Evolutionary conservation across 2,888 invertebrate genomes (phyloP), one percentile per base, ranked within the genome.

Genomic region (Corbicula japonica): DNA sequence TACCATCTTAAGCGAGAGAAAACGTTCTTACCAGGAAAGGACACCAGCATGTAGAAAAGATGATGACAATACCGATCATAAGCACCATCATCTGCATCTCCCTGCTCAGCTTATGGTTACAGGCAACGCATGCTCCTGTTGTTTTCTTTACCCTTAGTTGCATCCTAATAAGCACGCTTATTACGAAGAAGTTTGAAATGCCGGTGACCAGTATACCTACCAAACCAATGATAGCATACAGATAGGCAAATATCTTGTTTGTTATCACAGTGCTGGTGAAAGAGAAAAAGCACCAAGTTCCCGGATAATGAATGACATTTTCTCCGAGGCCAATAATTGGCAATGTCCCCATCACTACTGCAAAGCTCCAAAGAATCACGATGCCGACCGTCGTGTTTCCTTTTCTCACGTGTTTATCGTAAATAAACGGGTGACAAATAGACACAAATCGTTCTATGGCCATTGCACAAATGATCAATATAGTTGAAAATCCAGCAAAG

Each of bases 271-370:
- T 50, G 58, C 92, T 89, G 74, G 92, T 90, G 34, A 90, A 90
- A 71, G 92, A 89, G 52, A 93, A 89, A 84, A 93, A 93, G 81
- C 93, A 93, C 93, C 93, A 93, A 5, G 92, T 91, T 3, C 91
- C 88, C 0, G 93, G 93, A 80, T 87, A 93, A 73, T 93, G 93
- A 2, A 85, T 83, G 18, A 90, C 90, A 71, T 91, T 92, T 61
- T 88, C 87, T 3, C 93, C 93, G n/a, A 93, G 84, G 1, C 92
- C 92, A 18, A 92, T 81, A 28, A 93, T 76, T 4, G 92, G 92
- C 28, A 92, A 79, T 28, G 86, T 81, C 5, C 91, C 90, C 69
- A 92, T 86, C 1, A 87, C n/a, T n/a, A 87, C 63, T 5, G 89
- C 86, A 32, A 87, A 80, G 3, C 86, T 62, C 90, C 91, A 91